Evolutionary conservation across 1,140 invertebrate genomes (phyloP), one percentile per base, ranked within the genome.

Genomic region (Bicyclus anynana): DNA sequence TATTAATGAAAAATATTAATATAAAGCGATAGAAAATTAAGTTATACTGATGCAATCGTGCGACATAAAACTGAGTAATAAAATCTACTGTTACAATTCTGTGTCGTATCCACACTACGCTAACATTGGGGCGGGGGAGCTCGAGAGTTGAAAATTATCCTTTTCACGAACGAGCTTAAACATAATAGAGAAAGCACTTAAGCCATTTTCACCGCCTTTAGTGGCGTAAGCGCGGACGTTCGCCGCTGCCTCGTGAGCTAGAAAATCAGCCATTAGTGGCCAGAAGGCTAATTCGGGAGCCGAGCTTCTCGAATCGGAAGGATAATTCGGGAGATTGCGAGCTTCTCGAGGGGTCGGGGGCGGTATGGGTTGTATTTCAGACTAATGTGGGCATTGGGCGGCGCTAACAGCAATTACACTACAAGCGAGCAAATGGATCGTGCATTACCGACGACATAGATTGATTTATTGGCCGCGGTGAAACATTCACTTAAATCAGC

Each of bases 101-200:
- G 7, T 14, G 40, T 33, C 65, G 44, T 29, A 57, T 67, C 67
- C 67, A 69, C 46, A 55, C 13, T 58, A 66, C 49, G 26, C 71
- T 59, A 62, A 69, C 77, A 61, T 67, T 51, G 59, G 50, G 26
- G 53, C 48, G 52, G 74, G 73, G 69, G 77, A 65, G 72, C 72
- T 84, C 61, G 80, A 77, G 79, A 84, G 75, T 88, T 88, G 83
- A 88, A 86, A 88, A 88, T 88, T 88, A 88, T 88, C 83, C 85
- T 85, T 86, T 88, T 88, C 84, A 87, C 75, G 73, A 88, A 84
- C 83, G 85, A 80, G 82, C 83, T 86, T 86, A 85, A 88, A 77
- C 73, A 88, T 88, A 88, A 88, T 87, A 88, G 85, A 88, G 83
- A 87, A 88, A 88, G 85, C 85, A 88, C 85, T 88, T 88, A 87